phyloP scores from a whole-genome alignment of 2,888 invertebrate genomes.

The Phyto melanocephala region DNA sequence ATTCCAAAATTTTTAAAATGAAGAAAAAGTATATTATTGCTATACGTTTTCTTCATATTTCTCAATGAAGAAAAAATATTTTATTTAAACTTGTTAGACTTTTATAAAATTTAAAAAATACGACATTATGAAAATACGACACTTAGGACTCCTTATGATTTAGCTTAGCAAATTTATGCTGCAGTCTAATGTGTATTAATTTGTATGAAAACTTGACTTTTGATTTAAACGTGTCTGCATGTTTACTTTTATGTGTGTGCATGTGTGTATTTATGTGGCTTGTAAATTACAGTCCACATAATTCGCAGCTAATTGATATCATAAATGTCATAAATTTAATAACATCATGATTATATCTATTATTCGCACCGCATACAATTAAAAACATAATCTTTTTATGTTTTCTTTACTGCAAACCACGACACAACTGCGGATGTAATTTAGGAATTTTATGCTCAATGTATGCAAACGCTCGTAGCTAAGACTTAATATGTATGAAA shows the following conservation, averaged over 20 bases:
- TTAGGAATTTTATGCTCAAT: too few relatives aligned
- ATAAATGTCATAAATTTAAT: conserved; percentile 45
- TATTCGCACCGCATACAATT: neutral
- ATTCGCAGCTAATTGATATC: conserved; percentile 46
- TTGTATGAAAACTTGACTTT: neutral
- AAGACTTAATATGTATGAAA: neutral
- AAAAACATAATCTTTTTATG: neutral
- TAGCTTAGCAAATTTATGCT: neutral
- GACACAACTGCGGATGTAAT: neutral
- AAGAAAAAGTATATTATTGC: too few relatives aligned
- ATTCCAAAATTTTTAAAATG: too few relatives aligned
- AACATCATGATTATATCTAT: conserved; percentile 21
- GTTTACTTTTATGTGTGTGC: too few relatives aligned
- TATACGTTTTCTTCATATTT: too few relatives aligned
- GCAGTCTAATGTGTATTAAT: neutral
- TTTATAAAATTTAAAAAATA: neutral
- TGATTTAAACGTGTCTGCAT: neutral
- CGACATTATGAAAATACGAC: too few relatives aligned
- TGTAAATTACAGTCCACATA: conserved; percentile 11
- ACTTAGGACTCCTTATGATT: neutral
- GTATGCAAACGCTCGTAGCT: too few relatives aligned
- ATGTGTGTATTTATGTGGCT: neutral
- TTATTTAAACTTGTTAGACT: too few relatives aligned
- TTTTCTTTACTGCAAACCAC: neutral
- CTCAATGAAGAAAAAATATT: too few relatives aligned